Base-by-base conservation (phyloP, 2,113 vertebrate species). In the Pteronura brasiliensis region DNA sequence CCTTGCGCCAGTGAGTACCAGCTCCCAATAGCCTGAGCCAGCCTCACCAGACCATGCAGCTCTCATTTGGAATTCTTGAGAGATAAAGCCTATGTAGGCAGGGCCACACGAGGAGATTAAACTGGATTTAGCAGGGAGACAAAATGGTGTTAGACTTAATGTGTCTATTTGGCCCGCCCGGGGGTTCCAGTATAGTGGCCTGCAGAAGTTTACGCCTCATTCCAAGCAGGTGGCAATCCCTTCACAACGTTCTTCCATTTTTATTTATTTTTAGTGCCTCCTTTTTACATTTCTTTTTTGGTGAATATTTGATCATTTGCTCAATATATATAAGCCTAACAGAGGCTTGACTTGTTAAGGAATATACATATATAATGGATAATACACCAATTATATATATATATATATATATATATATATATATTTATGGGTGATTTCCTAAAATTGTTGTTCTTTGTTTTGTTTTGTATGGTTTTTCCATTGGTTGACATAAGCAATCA, bases 391-490 rank as follows among this genome's bases (percentile, higher is more conserved):
- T 76, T 9, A 39, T 23, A 55, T 42, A 52, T 47, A 52, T 47
- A 34, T 42, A 52, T 47, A 52, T 47, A 34, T 9, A 39, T 23
- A 55, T 42, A 52, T 47, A 52, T 47, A 34, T 9, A 39, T 23
- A 55, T 42, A 52, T 47, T 44, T 47, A 34, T 65, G 27, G 21
- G 14, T 42, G 63, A 49, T 57, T 55, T 69, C 52, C 31, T 17
- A 34, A 9, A 34, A 21, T 52, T 67, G 17, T 14, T 88, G 13
- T 42, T 39, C 12, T 23, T 29, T 61, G 23, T 61, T 61, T 95
- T 59, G 42, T 90, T 85, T 34, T 85, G 3, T n/a, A 18, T 27
- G 8, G 9, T 49, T 97, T 84, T 90, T 52, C 65, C 63, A 49
- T 52, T 36, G 25, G 42, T 63, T 3, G 31, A 63, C 80, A 11